Conservation (phyloP, 2,797 vertebrate genomes). For the Vespertilio murinus region DNA sequence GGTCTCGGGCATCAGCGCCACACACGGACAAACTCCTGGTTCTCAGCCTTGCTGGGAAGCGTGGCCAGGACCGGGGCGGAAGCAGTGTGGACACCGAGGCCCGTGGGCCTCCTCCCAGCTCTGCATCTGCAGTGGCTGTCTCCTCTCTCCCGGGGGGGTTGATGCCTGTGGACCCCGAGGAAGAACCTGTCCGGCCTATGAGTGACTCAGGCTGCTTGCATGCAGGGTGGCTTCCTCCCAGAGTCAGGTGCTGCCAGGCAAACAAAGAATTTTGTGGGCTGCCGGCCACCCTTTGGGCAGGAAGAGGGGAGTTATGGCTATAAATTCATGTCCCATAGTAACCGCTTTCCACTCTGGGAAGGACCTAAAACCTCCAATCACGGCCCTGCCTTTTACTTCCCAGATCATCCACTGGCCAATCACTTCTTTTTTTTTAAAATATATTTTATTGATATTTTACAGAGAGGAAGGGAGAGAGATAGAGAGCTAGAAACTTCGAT, state of each 20-base stretch:
- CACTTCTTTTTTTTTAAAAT: too few relatives aligned
- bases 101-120: too few relatives aligned
- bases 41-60: background rate
- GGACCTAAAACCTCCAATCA: background rate
- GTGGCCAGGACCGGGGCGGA: background rate
- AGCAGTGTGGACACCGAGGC: background rate
- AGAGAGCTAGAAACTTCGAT: too few relatives aligned
- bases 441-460: too few relatives aligned
- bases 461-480: too few relatives aligned
- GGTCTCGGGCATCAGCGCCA: background rate
- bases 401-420: background rate
- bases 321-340: background rate
- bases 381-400: background rate
- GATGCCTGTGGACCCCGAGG: background rate
- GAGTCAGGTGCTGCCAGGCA: background rate
- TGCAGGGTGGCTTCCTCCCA: background rate
- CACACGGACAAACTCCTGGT: conserved; percentile 11
- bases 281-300: rapidly evolving
- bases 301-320: background rate
- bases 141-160: background rate
- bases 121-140: rapidly evolving
- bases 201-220: background rate
- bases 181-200: background rate
- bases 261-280: background rate
- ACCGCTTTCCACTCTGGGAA: background rate